Conservation (phyloP, 2,113 vertebrate genomes). For the Prietella phreatophila region DNA sequence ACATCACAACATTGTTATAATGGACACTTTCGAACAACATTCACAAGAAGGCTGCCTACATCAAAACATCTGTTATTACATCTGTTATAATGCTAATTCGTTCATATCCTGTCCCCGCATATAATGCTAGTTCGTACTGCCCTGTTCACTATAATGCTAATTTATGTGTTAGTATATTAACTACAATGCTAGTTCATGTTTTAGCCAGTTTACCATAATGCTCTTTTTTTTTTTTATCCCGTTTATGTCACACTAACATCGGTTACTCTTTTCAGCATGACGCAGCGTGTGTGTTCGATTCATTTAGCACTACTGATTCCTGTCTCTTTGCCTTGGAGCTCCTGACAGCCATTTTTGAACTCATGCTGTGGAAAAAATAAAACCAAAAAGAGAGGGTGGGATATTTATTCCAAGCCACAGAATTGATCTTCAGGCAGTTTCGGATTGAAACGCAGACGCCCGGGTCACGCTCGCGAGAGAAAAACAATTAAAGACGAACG, state of each 20-base stretch:
- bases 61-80: not conserved
- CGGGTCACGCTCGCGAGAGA: not conserved
- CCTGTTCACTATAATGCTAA: not conserved
- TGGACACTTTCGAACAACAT: not conserved
- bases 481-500: not conserved
- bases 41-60: not conserved
- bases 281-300: not conserved
- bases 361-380: not conserved
- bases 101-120: no score
- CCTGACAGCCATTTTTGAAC: not conserved
- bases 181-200: not conserved
- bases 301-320: not conserved
- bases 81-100: not conserved
- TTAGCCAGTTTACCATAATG: not conserved
- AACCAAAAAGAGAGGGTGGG: not conserved
- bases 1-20: not conserved
- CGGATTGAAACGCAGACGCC: not conserved
- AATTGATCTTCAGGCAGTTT: not conserved
- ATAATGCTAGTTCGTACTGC: not conserved
- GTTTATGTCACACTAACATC: not conserved
- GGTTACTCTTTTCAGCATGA: not conserved
- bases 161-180: not conserved
- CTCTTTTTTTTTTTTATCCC: not conserved
- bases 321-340: not conserved
- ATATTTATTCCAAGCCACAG: not conserved